Percentiles rank a stretch among this genome's conserved stretches.
phyloP scores from a whole-genome alignment of 1,140 invertebrate genomes.

The Galleria mellonella region DNA sequence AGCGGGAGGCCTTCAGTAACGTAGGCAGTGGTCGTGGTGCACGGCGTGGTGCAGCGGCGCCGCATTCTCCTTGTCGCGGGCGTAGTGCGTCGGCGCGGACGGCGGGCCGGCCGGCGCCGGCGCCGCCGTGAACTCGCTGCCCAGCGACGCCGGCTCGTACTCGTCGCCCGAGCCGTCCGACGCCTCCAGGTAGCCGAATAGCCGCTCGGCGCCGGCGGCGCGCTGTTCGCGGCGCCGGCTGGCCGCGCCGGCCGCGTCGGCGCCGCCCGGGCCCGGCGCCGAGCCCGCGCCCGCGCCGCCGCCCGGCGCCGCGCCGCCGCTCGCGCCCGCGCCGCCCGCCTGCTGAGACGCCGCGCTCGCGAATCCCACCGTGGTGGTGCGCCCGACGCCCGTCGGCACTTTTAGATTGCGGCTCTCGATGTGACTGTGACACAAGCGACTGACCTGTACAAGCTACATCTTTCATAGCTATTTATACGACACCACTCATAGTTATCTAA shows the following conservation, averaged over 20 bases:
- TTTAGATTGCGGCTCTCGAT: slow-evolving; percentile 68
- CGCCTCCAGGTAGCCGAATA: slow-evolving; percentile 77
- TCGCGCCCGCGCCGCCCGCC: slow-evolving; percentile 14
- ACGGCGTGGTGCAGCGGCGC: slow-evolving; percentile 62
- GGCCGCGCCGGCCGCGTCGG: slow-evolving; percentile 15
- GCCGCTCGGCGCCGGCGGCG: slow-evolving; percentile 73
- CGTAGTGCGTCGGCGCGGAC: slow-evolving; percentile 33
- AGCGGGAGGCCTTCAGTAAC: slow-evolving; percentile 26
- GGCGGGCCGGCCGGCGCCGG: slow-evolving; percentile 10
- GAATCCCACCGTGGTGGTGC: slow-evolving; percentile 14
- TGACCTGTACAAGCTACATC: too few relatives aligned
- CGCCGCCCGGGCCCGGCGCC: slow-evolving; percentile 1
- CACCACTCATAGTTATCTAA: too few relatives aligned
- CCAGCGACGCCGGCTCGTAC: slow-evolving; percentile 42
- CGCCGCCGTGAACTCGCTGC: slow-evolving; percentile 23
- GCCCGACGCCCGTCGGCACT: slow-evolving; percentile 48
- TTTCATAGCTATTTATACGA: too few relatives aligned
- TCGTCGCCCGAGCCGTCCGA: slow-evolving; percentile 75
- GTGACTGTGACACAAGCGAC: slow-evolving; percentile 34
- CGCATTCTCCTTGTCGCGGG: slow-evolving; percentile 72
- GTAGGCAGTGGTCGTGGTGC: slow-evolving; percentile 62
- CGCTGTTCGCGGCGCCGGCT: slow-evolving; percentile 47
- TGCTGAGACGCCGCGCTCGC: slow-evolving; percentile 15
- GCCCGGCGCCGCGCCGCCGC: slow-evolving; percentile 17
- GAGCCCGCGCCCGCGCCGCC: slow-evolving; percentile 15